Percentiles rank a stretch among this genome's conserved stretches.
Evolutionary conservation across 2,113 vertebrate species (phyloP).

Genomic region (Erythrocercus mccallii): DNA sequence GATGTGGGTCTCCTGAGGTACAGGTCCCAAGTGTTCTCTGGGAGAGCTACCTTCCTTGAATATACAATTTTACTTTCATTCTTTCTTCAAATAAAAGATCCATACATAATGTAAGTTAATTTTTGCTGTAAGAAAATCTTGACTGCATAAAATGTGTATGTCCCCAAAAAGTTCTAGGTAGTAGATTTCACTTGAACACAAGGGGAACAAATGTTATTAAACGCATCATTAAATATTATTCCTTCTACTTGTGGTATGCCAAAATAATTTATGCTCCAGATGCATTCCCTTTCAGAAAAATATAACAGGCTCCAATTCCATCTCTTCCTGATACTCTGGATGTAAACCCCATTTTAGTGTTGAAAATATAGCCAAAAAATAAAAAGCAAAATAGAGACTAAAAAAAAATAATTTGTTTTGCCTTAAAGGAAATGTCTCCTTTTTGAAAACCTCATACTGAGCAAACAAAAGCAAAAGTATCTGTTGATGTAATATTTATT

Average conservation of each 20-base stretch:
- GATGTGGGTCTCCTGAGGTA: neutral
- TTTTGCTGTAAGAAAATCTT: neutral
- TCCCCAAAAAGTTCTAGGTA: neutral
- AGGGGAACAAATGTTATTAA: neutral
- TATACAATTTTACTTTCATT: neutral
- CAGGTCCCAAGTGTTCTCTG: neutral
- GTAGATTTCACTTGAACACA: neutral
- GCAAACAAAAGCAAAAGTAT: constrained; percentile 47
- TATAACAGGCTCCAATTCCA: neutral
- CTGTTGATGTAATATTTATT: constrained; percentile 58
- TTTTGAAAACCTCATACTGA: constrained; percentile 33
- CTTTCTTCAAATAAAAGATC: neutral
- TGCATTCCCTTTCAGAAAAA: neutral
- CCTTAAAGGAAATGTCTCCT: neutral
- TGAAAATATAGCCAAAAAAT: neutral
- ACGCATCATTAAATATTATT: neutral
- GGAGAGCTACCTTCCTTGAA: neutral
- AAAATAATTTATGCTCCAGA: neutral
- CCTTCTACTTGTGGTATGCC: neutral
- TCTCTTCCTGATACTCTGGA: neutral
- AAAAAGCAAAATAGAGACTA: neutral
- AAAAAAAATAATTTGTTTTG: neutral
- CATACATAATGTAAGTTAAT: fast-evolving
- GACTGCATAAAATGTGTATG: neutral
- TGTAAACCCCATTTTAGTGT: neutral